Percentiles rank a stretch among this genome's conserved stretches.
These are phyloP conservation scores for Craterocephalus amniculus DNA, from an alignment of 2,797 vertebrate genomes.

Conservation along the genomic window DNA sequence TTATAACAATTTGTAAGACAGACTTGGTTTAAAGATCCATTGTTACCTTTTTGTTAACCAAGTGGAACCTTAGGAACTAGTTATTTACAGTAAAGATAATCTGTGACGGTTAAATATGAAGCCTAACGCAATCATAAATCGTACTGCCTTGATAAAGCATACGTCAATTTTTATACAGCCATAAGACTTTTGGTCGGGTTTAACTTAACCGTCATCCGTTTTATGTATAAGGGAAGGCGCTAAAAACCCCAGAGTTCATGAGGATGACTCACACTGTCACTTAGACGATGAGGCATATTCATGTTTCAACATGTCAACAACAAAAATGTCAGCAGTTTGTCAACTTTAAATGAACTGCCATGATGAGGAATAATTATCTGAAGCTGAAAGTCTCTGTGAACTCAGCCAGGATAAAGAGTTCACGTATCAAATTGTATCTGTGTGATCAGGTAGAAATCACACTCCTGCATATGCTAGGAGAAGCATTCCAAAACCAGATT, in stretches of 20 bases:
- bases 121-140: not conserved
- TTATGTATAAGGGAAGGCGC: slow-evolving; percentile 11
- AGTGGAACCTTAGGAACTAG: not conserved
- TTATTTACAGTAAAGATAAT: slow-evolving; percentile 5
- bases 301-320: slow-evolving; percentile 58
- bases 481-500: not conserved
- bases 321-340: slow-evolving; percentile 67
- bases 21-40: slow-evolving; percentile 45
- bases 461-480: not conserved
- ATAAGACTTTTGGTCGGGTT: not conserved
- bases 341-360: slow-evolving; percentile 47
- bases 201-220: slow-evolving; percentile 4
- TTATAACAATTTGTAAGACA: slow-evolving; percentile 72
- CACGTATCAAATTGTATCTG: not conserved
- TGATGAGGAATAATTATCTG: slow-evolving; percentile 35
- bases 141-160: not conserved
- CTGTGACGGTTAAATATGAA: not conserved
- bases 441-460: not conserved
- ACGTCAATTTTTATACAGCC: not conserved
- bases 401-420: not conserved
- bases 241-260: slow-evolving; percentile 41
- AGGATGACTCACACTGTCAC: slow-evolving; percentile 57
- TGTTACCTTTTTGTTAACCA: slow-evolving; percentile 27
- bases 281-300: slow-evolving; percentile 42
- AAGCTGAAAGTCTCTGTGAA: slow-evolving; percentile 19